These are phyloP conservation scores for Nebria ingens DNA, from an alignment of 1,140 invertebrate genomes.

Conservation along the genomic window DNA sequence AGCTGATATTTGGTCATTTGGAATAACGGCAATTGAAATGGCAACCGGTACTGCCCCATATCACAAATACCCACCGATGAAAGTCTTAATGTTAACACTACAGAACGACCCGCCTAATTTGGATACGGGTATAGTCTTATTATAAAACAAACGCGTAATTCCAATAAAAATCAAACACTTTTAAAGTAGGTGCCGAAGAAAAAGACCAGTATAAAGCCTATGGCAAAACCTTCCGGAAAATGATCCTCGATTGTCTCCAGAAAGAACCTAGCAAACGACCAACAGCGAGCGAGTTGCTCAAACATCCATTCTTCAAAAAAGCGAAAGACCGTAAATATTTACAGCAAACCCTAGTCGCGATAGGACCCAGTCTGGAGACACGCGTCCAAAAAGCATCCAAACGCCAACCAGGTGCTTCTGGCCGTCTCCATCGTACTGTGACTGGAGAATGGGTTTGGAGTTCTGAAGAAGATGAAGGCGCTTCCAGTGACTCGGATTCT, in stretches of 20 bases:
- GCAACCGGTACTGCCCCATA: slow-evolving; percentile 98
- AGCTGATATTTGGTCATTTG: slow-evolving; percentile 99
- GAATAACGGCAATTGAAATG: slow-evolving; percentile 98
- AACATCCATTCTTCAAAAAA: slow-evolving; percentile 99
- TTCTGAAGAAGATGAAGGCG: slow-evolving; percentile 68
- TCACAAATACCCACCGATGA: slow-evolving; percentile 99
- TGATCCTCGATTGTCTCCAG: slow-evolving; percentile 89
- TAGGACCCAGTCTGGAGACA: slow-evolving; percentile 78
- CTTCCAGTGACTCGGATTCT: slow-evolving; percentile 43
- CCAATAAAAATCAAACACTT: background rate
- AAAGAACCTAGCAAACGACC: slow-evolving; percentile 92
- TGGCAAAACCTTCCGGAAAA: slow-evolving; percentile 93
- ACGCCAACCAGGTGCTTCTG: slow-evolving; percentile 81
- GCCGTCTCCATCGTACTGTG: slow-evolving; percentile 82
- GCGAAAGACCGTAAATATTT: slow-evolving; percentile 95
- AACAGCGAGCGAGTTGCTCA: slow-evolving; percentile 92
- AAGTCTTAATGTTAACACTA: slow-evolving; percentile 94
- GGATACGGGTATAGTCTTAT: slow-evolving; percentile 62
- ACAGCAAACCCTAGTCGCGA: slow-evolving; percentile 78
- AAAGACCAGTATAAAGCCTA: slow-evolving; percentile 98
- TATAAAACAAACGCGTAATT: background rate
- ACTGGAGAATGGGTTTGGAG: slow-evolving; percentile 99
- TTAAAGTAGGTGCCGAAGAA: slow-evolving; percentile 61
- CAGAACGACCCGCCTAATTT: slow-evolving; percentile 97
- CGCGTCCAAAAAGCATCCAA: slow-evolving; percentile 79